Evolutionary conservation across 2,797 vertebrate species (phyloP), one percentile per base, ranked within the genome.

Genomic region (Amblyopsis hoosieri): DNA sequence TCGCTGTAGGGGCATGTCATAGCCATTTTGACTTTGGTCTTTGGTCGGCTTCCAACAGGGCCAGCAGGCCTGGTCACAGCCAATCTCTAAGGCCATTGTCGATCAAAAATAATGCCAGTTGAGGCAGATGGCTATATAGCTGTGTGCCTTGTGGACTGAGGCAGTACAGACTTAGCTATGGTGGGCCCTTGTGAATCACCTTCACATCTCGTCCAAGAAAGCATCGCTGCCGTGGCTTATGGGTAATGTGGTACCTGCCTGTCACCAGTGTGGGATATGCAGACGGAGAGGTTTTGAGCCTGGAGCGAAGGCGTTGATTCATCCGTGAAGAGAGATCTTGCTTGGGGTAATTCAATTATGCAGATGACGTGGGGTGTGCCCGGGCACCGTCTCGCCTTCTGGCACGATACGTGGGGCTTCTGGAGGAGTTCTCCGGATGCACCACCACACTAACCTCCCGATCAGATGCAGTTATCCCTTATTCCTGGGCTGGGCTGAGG

Each of bases 331-430:
- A 84, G 85, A 84, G 85, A 74, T 69, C 67, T 75, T 66, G 66
- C 74, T 73, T 48, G 1, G 67, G 61, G 62, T 86, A 67, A 84
- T 90, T 83, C 82, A 60, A 78, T 85, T 81, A 86, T 78, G 80
- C 71, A 85, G 81, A 91, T 83, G 71, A 79, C 63, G 67, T 1
- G 4, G 3, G 12, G 58, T 60, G 64, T 69, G 67, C 64, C 63
- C 72, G 78, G 78, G 75, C 68, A 23, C 10, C 23, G 17, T 70
- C 54, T 11, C 3, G 53, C 60, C 45, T 65, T 66, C 72, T 72
- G 72, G 70, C 71, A 62, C 63, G 73, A 69, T 50, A 52, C 14
- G 11, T 61, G 53, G 14, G 51, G 45, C 48, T 48, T 64, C 75
- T 80, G 77, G 62, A 61, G 79, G 78, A 62, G 58, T 10, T 57